A percentile compares a stretch with the other conserved stretches of the same genome.
These are phyloP conservation scores for Craniophora ligustri DNA, from an alignment of 2,888 invertebrate species.

Conservation along the genomic window DNA sequence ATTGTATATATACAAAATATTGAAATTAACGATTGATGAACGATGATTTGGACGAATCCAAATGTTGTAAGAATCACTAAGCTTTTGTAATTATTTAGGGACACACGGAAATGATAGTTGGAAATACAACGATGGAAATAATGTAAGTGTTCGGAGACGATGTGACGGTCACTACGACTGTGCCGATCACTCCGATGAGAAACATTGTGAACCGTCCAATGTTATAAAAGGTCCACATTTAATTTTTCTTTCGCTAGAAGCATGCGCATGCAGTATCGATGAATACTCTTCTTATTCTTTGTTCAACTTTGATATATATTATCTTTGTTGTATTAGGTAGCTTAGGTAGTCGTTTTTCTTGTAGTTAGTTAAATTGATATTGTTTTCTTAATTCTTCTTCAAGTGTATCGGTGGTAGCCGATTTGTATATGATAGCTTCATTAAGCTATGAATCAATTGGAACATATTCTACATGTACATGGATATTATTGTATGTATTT, in stretches of 20 bases:
- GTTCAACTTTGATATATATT: slow-evolving; percentile 1
- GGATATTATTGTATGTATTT: slow-evolving; percentile 5
- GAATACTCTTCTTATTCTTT: slow-evolving; percentile 4
- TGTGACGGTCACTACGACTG: slow-evolving; percentile 87
- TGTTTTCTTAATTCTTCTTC: too few relatives aligned
- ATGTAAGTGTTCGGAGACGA: slow-evolving; percentile 68
- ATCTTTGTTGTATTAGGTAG: too few relatives aligned
- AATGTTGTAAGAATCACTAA: slow-evolving; percentile 11
- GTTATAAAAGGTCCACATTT: slow-evolving; percentile 51
- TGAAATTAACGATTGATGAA: slow-evolving; percentile 13
- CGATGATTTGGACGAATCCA: slow-evolving; percentile 1
- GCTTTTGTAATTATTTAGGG: slow-evolving; percentile 42
- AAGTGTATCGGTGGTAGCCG: background rate
- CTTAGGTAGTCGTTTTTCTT: slow-evolving; percentile 10
- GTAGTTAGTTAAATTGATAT: slow-evolving; percentile 13
- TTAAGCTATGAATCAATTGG: background rate
- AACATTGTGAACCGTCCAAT: slow-evolving; percentile 71
- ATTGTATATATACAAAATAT: too few relatives aligned
- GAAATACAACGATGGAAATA: slow-evolving; percentile 70
- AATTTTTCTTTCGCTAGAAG: slow-evolving; percentile 16
- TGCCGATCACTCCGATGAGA: slow-evolving; percentile 89
- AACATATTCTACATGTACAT: background rate
- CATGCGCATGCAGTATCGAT: slow-evolving; percentile 41
- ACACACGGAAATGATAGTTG: slow-evolving; percentile 40
- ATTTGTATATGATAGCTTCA: background rate